Evolutionary conservation across 1,140 invertebrate genomes (phyloP), one percentile per base, ranked within the genome.

Genomic region (Oryctes rhinoceros): DNA sequence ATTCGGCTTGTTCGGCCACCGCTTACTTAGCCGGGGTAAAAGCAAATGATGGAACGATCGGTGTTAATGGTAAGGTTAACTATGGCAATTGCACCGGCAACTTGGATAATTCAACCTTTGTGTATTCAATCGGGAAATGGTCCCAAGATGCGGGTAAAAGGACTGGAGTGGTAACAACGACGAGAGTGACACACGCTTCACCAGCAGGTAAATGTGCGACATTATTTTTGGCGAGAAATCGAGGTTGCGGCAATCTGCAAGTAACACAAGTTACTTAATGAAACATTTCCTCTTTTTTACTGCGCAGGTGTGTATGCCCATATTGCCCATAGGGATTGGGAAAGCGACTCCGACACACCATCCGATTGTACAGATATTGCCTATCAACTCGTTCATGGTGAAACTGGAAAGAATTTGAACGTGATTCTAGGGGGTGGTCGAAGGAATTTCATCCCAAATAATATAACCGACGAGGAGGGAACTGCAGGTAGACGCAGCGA

Each of bases 1-100:
- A 97, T 80, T 91, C 89, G 0, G 89, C 89, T 2, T 90, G 90
- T 80, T 90, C 90, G 1, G 94, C 93, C 0, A 97, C 96, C 0
- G 94, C 96, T 0, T 95, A 95, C 83, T 88, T 97, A n/a, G 90
- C 91, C 9, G 96, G 96, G 4, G 92, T 97, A 0, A 98, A 98
- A 87, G 92, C 92, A 1, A 96, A 96, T 84, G 91, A 91, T 67
- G 94, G 91, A n/a, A 94, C 93, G 0, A 89, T 97, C 1, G 96
- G 96, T 0, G 90, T 97, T 0, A 92, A 93, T 81, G 92, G 91
- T 0, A 89, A 90, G n/a, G 91, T 93, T 0, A 90, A 89, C 3
- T 86, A 89, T 44, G 87, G 88, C 0, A 90, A 92, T 53, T 93
- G 94, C 81, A 83, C 88, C 78, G 89, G 90, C 1, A 89, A 91